Base-by-base conservation (phyloP, 2,113 vertebrate species). In the Amphiprion ocellaris region DNA sequence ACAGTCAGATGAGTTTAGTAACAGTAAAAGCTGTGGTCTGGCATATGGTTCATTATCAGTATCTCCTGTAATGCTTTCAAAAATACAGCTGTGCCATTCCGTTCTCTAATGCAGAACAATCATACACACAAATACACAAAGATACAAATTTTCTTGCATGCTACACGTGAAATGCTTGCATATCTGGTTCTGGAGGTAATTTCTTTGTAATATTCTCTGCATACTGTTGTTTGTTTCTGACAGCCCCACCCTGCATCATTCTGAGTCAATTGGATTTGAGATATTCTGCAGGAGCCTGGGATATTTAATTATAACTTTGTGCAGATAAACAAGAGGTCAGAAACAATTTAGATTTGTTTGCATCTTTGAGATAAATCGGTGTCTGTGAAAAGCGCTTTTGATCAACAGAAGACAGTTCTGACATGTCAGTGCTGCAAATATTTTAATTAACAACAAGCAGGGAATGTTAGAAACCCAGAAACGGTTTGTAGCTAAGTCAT, bases 261-360 rank as follows among this genome's bases (percentile, higher is more conserved):
- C 26, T 19, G 24, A 21, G 30, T 30, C 74, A 68, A 71, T 41
- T 73, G 3, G 60, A 73, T 81, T 41, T 67, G 59, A 86, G 59
- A 66, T 82, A 37, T 69, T 76, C 53, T 74, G 37, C 74, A 37
- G 69, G 9, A 80, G 69, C 24, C 66, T 66, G 24, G 7, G 14
- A 53, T 77, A 78, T 78, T 72, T 61, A 75, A 73, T 79, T 67
- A 64, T 21, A 14, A 66, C 11, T 68, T 39, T 50, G 21, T 63
- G 26, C 33, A 66, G 55, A 66, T 59, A 50, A 63, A 76, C 59
- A 50, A 64, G 10, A 17, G 49, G 19, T 70, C 61, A 67, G 52
- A 74, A 68, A 53, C 59, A 1, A 81, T 69, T 74, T 26, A 11
- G 44, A 15, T 30, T 41, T 75, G 50, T 77, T 82, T 39, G 52